phyloP scores from a whole-genome alignment of 2,113 vertebrate genomes.

The Tenrec ecaudatus region DNA sequence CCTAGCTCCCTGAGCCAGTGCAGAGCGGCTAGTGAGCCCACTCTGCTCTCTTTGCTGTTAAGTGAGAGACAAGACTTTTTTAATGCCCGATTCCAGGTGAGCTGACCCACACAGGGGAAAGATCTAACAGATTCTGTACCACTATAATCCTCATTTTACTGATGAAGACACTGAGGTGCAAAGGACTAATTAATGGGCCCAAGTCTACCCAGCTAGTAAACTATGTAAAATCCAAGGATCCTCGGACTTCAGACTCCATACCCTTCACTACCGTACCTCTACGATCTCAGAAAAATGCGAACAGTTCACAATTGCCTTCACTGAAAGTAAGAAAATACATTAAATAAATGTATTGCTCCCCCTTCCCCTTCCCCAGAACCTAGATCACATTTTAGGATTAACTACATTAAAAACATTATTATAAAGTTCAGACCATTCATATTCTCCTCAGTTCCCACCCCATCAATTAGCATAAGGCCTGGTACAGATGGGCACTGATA shows the following conservation, averaged over 20 bases:
- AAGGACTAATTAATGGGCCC: not conserved
- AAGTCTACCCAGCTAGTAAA: constrained; percentile 19
- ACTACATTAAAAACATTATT: constrained; percentile 15
- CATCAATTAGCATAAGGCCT: not conserved
- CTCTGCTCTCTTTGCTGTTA: not conserved
- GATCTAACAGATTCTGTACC: constrained; percentile 2
- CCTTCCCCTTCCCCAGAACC: not conserved
- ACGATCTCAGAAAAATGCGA: not conserved
- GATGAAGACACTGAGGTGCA: constrained; percentile 30
- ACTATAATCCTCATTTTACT: constrained; percentile 34
- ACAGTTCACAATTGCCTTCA: not conserved
- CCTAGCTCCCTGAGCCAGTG: no score
- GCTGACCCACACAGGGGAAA: not conserved
- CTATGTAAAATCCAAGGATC: constrained; percentile 1
- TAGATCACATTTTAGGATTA: not conserved
- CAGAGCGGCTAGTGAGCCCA: not conserved
- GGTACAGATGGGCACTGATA: not conserved
- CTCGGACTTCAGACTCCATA: constrained; percentile 23
- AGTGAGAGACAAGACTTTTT: not conserved
- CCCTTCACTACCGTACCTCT: not conserved
- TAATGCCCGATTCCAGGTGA: not conserved
- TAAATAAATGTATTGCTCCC: not conserved
- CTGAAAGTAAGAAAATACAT: not conserved
- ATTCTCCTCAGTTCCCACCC: not conserved
- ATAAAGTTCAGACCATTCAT: not conserved